Conservation (phyloP, 1,140 invertebrate species). For the Hyles euphorbiae region DNA sequence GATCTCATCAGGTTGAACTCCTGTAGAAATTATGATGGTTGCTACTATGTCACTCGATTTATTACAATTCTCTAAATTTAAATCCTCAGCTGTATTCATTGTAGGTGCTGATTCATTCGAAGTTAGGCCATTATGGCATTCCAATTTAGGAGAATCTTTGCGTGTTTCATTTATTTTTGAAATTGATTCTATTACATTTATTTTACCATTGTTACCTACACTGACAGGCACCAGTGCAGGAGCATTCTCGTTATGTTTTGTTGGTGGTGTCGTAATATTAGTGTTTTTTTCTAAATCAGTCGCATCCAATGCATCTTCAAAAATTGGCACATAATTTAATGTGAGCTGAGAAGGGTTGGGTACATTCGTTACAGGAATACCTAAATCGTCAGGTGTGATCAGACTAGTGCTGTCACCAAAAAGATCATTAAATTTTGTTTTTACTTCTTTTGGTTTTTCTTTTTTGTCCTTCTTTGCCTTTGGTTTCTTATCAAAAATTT, state of each 20-base stretch:
- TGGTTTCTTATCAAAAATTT: slow-evolving; percentile 13
- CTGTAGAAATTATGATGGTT: slow-evolving; percentile 52
- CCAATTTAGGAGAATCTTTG: too few relatives aligned
- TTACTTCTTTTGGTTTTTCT: slow-evolving; percentile 22
- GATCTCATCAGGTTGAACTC: slow-evolving; percentile 28
- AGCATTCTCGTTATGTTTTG: neutral
- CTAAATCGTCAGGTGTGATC: slow-evolving; percentile 62
- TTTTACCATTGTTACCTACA: too few relatives aligned
- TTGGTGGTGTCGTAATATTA: too few relatives aligned
- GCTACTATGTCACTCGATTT: slow-evolving; percentile 34
- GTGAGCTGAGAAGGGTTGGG: slow-evolving; percentile 3
- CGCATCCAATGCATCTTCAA: slow-evolving; percentile 56
- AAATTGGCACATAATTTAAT: slow-evolving; percentile 37
- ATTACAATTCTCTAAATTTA: neutral
- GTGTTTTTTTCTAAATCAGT: slow-evolving; percentile 22
- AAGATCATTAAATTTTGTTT: slow-evolving; percentile 54
- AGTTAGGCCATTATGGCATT: too few relatives aligned
- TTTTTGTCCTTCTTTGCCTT: slow-evolving; percentile 25
- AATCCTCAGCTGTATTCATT: too few relatives aligned
- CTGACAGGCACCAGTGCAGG: too few relatives aligned
- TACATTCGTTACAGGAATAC: slow-evolving; percentile 17
- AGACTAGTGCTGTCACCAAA: slow-evolving; percentile 64
- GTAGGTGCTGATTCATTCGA: too few relatives aligned
- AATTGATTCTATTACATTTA: too few relatives aligned
- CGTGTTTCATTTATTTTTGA: too few relatives aligned